A percentile compares a stretch with the other conserved stretches of the same genome.
phyloP scores from a whole-genome alignment of 2,113 vertebrate genomes.

The Psephotus haematonotus region DNA sequence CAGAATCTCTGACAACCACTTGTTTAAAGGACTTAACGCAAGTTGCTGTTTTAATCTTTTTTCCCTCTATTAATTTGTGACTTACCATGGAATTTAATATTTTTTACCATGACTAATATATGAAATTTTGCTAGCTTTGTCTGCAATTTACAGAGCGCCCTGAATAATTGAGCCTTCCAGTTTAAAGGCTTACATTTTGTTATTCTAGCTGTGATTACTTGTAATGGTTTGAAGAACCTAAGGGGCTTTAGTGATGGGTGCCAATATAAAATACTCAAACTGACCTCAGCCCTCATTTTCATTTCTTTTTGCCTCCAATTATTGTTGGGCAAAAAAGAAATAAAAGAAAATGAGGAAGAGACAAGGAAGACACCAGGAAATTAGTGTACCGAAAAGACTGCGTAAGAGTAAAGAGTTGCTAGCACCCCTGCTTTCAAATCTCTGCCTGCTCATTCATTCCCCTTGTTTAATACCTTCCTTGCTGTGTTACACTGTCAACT shows the following conservation, averaged over 20 bases:
- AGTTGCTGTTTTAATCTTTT: constrained; percentile 54
- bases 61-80: constrained; percentile 66
- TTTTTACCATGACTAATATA: constrained; percentile 70
- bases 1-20: constrained; percentile 58
- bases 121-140: constrained; percentile 70
- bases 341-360: background rate
- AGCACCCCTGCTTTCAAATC: background rate
- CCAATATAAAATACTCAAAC: constrained; percentile 1
- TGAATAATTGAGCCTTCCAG: constrained; percentile 58
- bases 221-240: constrained; percentile 38
- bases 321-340: background rate
- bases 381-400: background rate
- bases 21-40: constrained; percentile 54
- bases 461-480: background rate
- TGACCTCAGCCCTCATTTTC: background rate
- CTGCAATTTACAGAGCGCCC: constrained; percentile 56
- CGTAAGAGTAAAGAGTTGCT: background rate
- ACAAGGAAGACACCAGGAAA: background rate
- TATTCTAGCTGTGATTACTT: constrained; percentile 45
- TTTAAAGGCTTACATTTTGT: constrained; percentile 60
- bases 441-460: background rate
- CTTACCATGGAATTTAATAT: constrained; percentile 67
- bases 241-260: constrained; percentile 13
- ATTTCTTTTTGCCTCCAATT: background rate
- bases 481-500: background rate